Base-by-base conservation (phyloP, 2,888 invertebrate species). In the Drosophila histrio region DNA sequence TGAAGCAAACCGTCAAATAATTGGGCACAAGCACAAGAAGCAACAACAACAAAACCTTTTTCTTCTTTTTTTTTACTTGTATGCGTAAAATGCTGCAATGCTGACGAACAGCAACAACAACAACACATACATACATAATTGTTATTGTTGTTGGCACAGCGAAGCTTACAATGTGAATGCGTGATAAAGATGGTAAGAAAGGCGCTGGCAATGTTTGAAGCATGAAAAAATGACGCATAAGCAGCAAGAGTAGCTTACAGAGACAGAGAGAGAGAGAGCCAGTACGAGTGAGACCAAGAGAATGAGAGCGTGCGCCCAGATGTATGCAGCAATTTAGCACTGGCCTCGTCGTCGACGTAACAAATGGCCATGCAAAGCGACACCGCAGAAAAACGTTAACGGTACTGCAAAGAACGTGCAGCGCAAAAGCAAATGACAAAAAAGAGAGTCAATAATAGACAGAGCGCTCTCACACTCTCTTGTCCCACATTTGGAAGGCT, bases 81-180 rank as follows among this genome's bases (percentile, higher is more conserved):
- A 72, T 75, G 79, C 71, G 74, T 84, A 82, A 88, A 88, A 80
- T 87, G 87, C 87, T 87, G 87, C 87, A 87, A 80, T 87, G 87
- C 83, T 76, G 83, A 77, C 70, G 68, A 74, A 69, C 72, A 71
- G 69, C 64, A 70, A 57, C 39, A 54, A 39, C 28, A 75, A 53
- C 41, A 62, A 24, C 6, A 68, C 43, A 58, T 39, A 63, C 46
- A 50, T 9, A 19, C 8, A 1, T 34, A 24, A n/a, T 49, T 73
- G 66, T 66, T 64, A 36, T 62, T 77, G 69, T 66, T 66, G 60
- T 61, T 71, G 63, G 49, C 61, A 62, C 67, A 57, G 58, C 34
- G 44, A 41, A 58, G 52, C 46, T 47, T 36, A 46, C 36, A 65
- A 57, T 46, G 60, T 30, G 52, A 67, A 71, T 77, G 62, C 47